These are phyloP conservation scores for Melieria crassipennis DNA, from an alignment of 2,888 invertebrate species.

Conservation along the genomic window DNA sequence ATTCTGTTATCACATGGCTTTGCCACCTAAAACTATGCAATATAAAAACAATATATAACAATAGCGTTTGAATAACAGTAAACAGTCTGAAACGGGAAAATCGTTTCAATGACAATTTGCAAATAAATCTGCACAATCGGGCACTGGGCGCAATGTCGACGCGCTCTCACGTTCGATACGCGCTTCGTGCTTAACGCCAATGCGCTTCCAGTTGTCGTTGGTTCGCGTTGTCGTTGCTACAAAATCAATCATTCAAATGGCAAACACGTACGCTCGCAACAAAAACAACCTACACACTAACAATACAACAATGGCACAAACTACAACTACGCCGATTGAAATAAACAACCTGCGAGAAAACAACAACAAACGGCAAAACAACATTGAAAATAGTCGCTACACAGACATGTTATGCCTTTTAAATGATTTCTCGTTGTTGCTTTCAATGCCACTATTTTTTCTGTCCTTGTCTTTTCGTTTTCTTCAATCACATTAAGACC, in stretches of 20 bases:
- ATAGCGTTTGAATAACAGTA: no score
- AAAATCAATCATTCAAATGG: slow-evolving; percentile 33
- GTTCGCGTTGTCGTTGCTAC: background rate
- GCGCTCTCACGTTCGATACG: no score
- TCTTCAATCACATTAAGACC: background rate
- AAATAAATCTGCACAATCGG: slow-evolving; percentile 12
- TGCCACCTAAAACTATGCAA: slow-evolving; percentile 13
- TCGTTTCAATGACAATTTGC: slow-evolving; percentile 20
- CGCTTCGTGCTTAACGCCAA: no score
- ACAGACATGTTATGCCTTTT: slow-evolving; percentile 14
- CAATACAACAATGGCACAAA: background rate
- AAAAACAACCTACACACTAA: background rate
- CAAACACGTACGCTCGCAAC: slow-evolving; percentile 12
- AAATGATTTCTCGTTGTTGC: slow-evolving; percentile 2
- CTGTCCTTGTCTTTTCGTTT: background rate
- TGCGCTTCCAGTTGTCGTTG: background rate
- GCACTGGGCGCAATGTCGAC: no score
- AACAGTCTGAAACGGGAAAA: background rate
- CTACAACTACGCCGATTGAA: background rate
- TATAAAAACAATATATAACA: background rate
- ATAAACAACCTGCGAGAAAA: background rate
- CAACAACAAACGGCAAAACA: background rate
- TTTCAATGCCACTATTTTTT: background rate
- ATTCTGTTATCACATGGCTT: background rate
- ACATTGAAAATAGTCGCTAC: background rate